Evolutionary conservation across 2,797 vertebrate species (phyloP).

Genomic region (Neopelma chrysocephalum): DNA sequence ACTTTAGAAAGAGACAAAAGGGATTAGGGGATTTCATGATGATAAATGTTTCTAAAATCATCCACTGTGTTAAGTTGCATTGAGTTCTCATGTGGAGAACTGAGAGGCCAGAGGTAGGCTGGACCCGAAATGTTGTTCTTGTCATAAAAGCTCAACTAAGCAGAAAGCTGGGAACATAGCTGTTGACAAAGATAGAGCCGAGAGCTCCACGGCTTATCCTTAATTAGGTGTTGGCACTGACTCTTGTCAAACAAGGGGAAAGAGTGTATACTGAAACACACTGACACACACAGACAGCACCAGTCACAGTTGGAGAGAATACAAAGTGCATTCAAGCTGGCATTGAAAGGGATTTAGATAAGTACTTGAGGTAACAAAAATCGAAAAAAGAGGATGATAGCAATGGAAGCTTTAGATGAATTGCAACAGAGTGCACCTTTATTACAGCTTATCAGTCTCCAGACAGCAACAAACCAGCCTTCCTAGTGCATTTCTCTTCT

Average conservation of each 20-base stretch:
- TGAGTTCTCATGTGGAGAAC: background rate
- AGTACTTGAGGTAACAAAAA: constrained; percentile 80
- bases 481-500: constrained; percentile 67
- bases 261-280: constrained; percentile 57
- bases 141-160: constrained; percentile 79
- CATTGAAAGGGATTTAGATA: constrained; percentile 82
- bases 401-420: constrained; percentile 76
- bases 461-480: constrained; percentile 77
- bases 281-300: constrained; percentile 71
- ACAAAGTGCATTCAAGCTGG: constrained; percentile 77
- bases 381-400: constrained; percentile 74
- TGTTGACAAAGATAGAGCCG: constrained; percentile 73
- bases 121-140: constrained; percentile 61
- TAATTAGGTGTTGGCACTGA: constrained; percentile 81
- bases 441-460: constrained; percentile 80
- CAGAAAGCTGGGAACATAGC: constrained; percentile 75
- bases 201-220: constrained; percentile 73
- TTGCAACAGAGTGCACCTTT: constrained; percentile 76
- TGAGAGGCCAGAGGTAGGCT: constrained; percentile 25
- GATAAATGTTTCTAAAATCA: constrained; percentile 16
- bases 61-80: background rate
- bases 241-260: constrained; percentile 76
- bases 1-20: background rate
- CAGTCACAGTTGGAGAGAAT: constrained; percentile 73
- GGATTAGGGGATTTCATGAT: background rate